These are phyloP conservation scores for Poeciliopsis prolifica DNA, from an alignment of 2,113 vertebrate species.

Conservation along the genomic window DNA sequence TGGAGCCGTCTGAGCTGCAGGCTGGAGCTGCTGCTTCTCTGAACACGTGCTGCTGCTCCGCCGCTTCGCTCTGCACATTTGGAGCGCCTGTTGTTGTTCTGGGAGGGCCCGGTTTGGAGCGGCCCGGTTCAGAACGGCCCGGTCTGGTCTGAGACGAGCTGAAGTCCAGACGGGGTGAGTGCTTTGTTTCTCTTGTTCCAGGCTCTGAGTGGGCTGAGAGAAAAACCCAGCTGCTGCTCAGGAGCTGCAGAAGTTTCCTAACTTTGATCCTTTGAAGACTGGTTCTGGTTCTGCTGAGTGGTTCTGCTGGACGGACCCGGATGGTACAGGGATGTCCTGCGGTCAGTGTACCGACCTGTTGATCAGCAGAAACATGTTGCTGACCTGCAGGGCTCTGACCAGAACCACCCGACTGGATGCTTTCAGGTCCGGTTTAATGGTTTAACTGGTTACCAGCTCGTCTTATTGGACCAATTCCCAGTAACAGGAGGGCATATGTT, in stretches of 20 bases:
- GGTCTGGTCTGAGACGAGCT: neutral
- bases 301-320: no score
- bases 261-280: no score
- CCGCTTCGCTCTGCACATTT: neutral
- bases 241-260: neutral
- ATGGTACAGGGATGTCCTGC: no score
- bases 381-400: no score
- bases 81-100: neutral
- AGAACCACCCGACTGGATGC: no score
- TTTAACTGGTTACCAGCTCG: no score
- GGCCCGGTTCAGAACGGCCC: constrained; percentile 31
- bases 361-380: no score
- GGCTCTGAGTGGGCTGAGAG: neutral
- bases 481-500: no score
- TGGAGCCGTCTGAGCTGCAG: constrained; percentile 61
- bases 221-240: no score
- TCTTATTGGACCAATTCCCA: no score
- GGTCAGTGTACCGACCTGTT: neutral
- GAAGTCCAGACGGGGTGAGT: constrained; percentile 12
- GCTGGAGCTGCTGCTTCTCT: constrained; percentile 45
- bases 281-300: no score
- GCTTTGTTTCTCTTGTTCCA: neutral
- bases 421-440: no score
- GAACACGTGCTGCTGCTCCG: constrained; percentile 37
- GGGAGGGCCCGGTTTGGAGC: constrained; percentile 30